Base-by-base conservation (phyloP, 2,888 invertebrate genomes). In the Anticlea derivata region DNA sequence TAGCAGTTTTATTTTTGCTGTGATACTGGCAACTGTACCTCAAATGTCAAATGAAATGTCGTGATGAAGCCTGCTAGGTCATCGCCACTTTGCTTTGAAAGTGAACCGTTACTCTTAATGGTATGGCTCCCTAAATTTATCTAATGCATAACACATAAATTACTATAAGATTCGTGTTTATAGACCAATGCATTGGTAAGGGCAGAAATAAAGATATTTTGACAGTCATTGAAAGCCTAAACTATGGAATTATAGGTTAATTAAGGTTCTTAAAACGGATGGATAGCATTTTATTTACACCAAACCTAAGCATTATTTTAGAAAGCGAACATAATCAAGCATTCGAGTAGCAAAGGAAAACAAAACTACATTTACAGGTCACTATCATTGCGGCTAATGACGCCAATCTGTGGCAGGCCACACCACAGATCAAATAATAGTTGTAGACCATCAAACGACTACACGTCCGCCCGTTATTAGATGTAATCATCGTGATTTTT, bases 401-500 rank as follows among this genome's bases (percentile, higher is more conserved):
- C 68, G 84, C 83, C 86, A 86, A 86, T 83, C 84, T 81, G 73
- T 75, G 76, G 73, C 78, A 76, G 76, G 66, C 20, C 29, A 38
- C 12, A 27, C 44, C 50, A 46, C 46, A 52, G 47, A 39, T 33
- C 29, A 48, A 13, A 52, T 20, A 41, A 11, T 27, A 48, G 47
- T 29, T 12, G 27, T 27, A 12, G 7, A 31, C 12, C 38, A 84
- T 86, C 86, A 84, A 78, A 80, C 79, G 75, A 75, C 78, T 74
- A 73, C 71, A 75, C 75, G 75, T 74, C 81, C 73, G 75, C 64
- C 77, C 39, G 79, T 88, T 86, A 89, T 87, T 88, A 86, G 76
- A 81, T 75, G 84, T 87, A 89, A 90, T 88, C 88, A 87, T 87
- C 80, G 86, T 87, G 86, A 89, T 89, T 89, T 89, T 90, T 89